These are phyloP conservation scores for Deilephila elpenor DNA, from an alignment of 2,888 invertebrate species.

Conservation along the genomic window DNA sequence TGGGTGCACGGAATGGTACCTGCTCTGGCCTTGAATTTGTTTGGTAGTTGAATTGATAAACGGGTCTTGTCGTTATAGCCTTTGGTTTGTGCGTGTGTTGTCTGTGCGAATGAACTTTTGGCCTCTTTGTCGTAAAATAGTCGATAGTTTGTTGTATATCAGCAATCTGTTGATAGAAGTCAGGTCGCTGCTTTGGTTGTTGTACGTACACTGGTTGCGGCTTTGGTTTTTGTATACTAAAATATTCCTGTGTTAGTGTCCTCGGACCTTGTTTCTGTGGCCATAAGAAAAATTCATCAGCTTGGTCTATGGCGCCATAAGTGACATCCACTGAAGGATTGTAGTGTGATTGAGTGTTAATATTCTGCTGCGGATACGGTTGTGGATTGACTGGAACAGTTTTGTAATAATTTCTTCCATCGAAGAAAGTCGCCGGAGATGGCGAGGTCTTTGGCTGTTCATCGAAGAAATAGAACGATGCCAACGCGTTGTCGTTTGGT, in stretches of 20 bases:
- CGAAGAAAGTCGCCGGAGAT: constrained; percentile 80
- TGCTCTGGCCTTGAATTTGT: constrained; percentile 81
- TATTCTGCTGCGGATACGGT: constrained; percentile 60
- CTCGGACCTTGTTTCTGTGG: constrained; percentile 81
- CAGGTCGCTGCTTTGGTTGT: constrained; percentile 73
- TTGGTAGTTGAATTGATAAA: constrained; percentile 90
- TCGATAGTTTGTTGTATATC: constrained; percentile 87
- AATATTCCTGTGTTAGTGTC: constrained; percentile 81
- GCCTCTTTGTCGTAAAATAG: constrained; percentile 85
- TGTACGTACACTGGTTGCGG: constrained; percentile 71
- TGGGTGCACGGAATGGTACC: constrained; percentile 77
- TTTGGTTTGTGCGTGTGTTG: constrained; percentile 77
- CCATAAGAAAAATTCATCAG: constrained; percentile 77
- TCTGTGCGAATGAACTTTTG: constrained; percentile 75
- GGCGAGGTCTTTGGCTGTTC: constrained; percentile 85
- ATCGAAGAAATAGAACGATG: constrained; percentile 89
- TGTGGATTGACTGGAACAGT: constrained; percentile 64
- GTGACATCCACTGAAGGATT: constrained; percentile 73
- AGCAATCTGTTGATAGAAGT: constrained; percentile 87
- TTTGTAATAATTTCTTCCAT: constrained; percentile 78
- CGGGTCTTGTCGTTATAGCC: constrained; percentile 83
- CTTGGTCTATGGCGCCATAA: constrained; percentile 76
- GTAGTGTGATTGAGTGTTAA: constrained; percentile 66
- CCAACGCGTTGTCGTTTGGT: constrained; percentile 76
- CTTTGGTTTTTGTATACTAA: constrained; percentile 79